A percentile compares a stretch with the other conserved stretches of the same genome.
These are phyloP conservation scores for Patella vulgata DNA, from an alignment of 1,140 invertebrate genomes.

Conservation along the genomic window DNA sequence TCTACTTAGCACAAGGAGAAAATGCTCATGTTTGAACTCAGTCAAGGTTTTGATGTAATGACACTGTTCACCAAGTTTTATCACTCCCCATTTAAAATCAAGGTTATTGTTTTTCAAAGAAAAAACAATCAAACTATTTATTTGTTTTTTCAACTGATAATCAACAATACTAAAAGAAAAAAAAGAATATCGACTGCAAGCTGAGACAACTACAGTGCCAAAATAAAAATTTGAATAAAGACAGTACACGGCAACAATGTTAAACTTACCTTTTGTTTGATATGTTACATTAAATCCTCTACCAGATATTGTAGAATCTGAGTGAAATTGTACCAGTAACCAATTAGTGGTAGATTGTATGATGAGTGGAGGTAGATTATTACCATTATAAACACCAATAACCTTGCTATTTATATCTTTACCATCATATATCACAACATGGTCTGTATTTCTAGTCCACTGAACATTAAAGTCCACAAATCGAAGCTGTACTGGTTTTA, in stretches of 20 bases:
- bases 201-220: too few species aligned
- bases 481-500: slow-evolving; percentile 36
- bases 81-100: too few species aligned
- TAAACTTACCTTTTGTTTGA: slow-evolving; percentile 46
- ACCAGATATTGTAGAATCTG: slow-evolving; percentile 22
- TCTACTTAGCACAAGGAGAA: too few species aligned
- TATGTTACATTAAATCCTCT: slow-evolving; percentile 46
- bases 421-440: slow-evolving; percentile 44
- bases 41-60: too few species aligned
- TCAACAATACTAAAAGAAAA: too few species aligned
- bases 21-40: too few species aligned
- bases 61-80: too few species aligned
- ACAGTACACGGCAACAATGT: not conserved
- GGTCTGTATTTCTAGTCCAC: slow-evolving; percentile 30
- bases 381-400: slow-evolving; percentile 35
- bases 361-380: slow-evolving; percentile 19
- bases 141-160: too few species aligned
- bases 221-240: not conserved
- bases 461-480: slow-evolving; percentile 38
- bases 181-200: too few species aligned
- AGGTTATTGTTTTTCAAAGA: too few species aligned
- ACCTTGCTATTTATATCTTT: slow-evolving; percentile 24
- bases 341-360: slow-evolving; percentile 37
- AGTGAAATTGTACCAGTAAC: slow-evolving; percentile 38
- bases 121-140: too few species aligned